Evolutionary conservation across 2,888 invertebrate species (phyloP).

Genomic region (Microctonus hyperodae): DNA sequence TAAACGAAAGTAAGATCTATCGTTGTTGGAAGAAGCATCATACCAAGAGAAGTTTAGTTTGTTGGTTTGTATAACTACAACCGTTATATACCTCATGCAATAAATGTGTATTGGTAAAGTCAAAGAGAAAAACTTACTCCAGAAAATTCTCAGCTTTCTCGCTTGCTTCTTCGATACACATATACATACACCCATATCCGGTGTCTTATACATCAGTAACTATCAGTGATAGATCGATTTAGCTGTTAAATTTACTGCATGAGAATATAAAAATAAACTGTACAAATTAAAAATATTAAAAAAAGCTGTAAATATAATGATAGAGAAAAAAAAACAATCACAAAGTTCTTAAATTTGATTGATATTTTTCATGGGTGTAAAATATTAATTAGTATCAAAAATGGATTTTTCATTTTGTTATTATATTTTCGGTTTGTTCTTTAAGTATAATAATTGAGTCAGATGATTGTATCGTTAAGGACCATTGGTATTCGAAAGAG

Average conservation of each 20-base stretch:
- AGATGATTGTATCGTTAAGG: not conserved
- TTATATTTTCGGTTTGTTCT: not conserved
- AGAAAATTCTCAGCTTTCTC: slow-evolving; percentile 1
- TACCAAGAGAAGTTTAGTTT: not conserved
- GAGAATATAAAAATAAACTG: no score
- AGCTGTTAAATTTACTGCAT: not conserved
- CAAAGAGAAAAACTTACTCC: not conserved
- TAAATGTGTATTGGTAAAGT: not conserved
- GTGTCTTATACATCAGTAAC: not conserved
- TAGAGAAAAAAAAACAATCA: not conserved
- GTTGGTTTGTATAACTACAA: not conserved
- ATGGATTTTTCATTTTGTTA: not conserved
- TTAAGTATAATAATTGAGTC: not conserved
- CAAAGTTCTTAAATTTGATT: not conserved
- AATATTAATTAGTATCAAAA: not conserved
- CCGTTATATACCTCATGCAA: not conserved
- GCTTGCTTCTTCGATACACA: not conserved
- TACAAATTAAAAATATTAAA: no score
- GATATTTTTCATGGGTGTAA: not conserved
- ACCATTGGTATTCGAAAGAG: not conserved
- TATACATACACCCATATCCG: not conserved
- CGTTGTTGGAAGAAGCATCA: not conserved
- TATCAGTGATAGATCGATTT: not conserved
- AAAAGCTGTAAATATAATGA: not conserved
- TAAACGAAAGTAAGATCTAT: slow-evolving; percentile 26